phyloP scores from a whole-genome alignment of 2,797 vertebrate species.

The Eleutherodactylus coqui region DNA sequence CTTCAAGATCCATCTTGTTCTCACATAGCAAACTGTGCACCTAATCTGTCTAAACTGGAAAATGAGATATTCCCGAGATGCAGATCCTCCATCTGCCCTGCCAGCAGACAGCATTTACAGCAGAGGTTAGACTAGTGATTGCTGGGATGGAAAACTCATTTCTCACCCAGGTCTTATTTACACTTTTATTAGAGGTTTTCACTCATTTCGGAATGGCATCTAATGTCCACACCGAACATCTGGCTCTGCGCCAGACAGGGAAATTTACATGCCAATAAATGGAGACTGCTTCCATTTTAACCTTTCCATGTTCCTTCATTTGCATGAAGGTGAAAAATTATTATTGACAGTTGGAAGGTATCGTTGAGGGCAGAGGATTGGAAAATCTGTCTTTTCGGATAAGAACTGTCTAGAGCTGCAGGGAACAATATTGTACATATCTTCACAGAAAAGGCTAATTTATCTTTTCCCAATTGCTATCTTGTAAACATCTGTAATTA shows the following conservation, averaged over 20 bases:
- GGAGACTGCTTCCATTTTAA: constrained; percentile 73
- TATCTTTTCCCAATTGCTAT: neutral
- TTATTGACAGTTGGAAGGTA: constrained; percentile 64
- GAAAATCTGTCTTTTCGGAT: constrained; percentile 60
- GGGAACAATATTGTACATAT: constrained; percentile 25
- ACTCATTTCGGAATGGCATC: constrained; percentile 73
- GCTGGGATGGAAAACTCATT: constrained; percentile 79
- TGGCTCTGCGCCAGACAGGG: constrained; percentile 70
- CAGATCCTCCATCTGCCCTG: constrained; percentile 74
- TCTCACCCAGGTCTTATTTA: constrained; percentile 78
- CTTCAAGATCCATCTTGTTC: neutral
- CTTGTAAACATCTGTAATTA: constrained; percentile 5
- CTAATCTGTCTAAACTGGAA: constrained; percentile 67
- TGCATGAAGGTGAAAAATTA: constrained; percentile 68
- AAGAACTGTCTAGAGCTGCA: constrained; percentile 29
- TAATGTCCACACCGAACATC: constrained; percentile 70
- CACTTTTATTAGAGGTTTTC: constrained; percentile 78
- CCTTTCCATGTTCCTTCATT: constrained; percentile 71
- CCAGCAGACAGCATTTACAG: constrained; percentile 73
- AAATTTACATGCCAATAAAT: constrained; percentile 72
- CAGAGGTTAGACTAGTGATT: constrained; percentile 73
- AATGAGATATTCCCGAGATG: constrained; percentile 73
- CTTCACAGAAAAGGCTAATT: neutral
- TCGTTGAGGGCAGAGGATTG: constrained; percentile 67
- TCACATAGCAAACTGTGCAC: too few relatives aligned